phyloP scores from a whole-genome alignment of 2,888 invertebrate species.

The Lithophane ornitopus region DNA sequence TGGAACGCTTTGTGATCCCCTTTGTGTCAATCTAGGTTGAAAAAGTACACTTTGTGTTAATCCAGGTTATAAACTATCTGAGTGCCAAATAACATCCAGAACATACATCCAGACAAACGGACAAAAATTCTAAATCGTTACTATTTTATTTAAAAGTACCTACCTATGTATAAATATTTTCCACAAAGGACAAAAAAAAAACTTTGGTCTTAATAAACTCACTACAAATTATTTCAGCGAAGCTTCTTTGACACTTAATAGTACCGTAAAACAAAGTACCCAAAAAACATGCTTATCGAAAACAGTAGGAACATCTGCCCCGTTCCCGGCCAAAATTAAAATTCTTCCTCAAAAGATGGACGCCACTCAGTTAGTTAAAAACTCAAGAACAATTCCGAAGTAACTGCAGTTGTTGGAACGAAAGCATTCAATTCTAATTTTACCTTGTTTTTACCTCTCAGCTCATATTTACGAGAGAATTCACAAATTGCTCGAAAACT shows the following conservation, averaged over 20 bases:
- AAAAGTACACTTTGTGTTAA: no score
- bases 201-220: background rate
- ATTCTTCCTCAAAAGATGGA: constrained; percentile 41
- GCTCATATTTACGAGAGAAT: constrained; percentile 65
- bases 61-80: no score
- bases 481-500: constrained; percentile 65
- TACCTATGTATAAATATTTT: no score
- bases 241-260: constrained; percentile 16
- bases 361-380: constrained; percentile 49
- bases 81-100: no score
- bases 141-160: no score
- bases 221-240: background rate
- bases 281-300: constrained; percentile 26
- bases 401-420: constrained; percentile 56
- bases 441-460: constrained; percentile 63
- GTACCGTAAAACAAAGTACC: constrained; percentile 3
- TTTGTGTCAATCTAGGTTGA: no score
- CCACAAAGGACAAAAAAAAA: background rate
- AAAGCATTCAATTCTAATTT: constrained; percentile 70
- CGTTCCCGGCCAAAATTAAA: constrained; percentile 43
- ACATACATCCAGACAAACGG: no score
- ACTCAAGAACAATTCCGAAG: constrained; percentile 59
- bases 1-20: no score
- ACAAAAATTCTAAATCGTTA: no score
- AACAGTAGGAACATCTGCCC: constrained; percentile 42